Percentiles rank a stretch among this genome's conserved stretches.
Conservation (phyloP, 37 sponge, comb jelly and placozoan genomes). For the Halichondria panicea region DNA sequence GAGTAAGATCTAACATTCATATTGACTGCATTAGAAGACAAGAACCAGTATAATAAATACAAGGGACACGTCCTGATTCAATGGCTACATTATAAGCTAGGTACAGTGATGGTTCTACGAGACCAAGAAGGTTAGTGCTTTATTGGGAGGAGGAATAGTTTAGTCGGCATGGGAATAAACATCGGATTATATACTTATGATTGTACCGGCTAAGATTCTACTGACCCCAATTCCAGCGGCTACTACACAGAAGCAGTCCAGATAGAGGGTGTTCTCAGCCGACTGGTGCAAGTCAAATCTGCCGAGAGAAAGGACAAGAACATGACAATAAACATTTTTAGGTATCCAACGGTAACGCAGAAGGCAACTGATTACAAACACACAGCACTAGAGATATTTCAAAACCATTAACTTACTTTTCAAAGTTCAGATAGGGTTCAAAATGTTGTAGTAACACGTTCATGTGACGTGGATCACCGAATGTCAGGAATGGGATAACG, state of each 20-base stretch:
- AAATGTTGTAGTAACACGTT: conserved; percentile 76
- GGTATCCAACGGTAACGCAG: not conserved
- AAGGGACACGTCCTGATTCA: no score
- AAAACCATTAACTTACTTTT: conserved; percentile 40
- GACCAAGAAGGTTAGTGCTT: no score
- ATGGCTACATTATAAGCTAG: no score
- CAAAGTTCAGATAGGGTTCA: conserved; percentile 80
- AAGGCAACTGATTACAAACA: not conserved
- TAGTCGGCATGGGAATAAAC: no score
- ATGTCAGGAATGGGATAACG: conserved; percentile 90
- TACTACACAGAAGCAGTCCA: conserved; percentile 92
- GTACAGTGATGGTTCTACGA: no score
- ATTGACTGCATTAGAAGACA: no score
- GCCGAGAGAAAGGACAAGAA: no score
- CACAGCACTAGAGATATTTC: not conserved
- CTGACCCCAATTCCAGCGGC: conserved; percentile 84
- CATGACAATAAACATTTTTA: not conserved
- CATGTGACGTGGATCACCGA: conserved; percentile 80
- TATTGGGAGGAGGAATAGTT: no score
- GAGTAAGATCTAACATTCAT: no score
- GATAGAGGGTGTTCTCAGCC: conserved; percentile 68
- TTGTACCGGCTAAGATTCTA: no score
- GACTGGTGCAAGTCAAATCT: conserved; percentile 76
- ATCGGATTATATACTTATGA: no score
- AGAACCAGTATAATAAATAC: no score